Conservation (phyloP, 2,888 invertebrate genomes). For the Orchestes rusci region DNA sequence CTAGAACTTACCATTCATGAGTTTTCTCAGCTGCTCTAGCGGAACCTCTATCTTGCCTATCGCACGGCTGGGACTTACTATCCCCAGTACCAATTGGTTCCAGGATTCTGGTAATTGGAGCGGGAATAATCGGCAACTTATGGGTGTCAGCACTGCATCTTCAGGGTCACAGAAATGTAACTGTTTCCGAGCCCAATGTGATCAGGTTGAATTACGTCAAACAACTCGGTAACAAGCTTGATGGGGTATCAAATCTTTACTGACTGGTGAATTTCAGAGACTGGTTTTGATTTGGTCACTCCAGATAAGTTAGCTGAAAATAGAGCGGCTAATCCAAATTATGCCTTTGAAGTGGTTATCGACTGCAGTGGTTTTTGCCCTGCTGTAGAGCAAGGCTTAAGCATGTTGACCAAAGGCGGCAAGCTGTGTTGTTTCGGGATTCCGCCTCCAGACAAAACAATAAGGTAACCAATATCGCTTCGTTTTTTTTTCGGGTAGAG, state of each 20-base stretch:
- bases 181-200: constrained; percentile 58
- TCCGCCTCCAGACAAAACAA: constrained; percentile 48
- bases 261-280: constrained; percentile 47
- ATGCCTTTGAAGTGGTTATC: constrained; percentile 56
- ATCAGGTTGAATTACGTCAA: constrained; percentile 47
- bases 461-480: too few species aligned
- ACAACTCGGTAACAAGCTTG: constrained; percentile 43
- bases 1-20: not conserved
- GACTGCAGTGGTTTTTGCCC: constrained; percentile 67
- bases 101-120: constrained; percentile 58
- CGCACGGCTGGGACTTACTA: constrained; percentile 61
- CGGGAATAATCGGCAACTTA: constrained; percentile 67
- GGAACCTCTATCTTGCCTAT: constrained; percentile 64
- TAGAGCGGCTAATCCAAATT: constrained; percentile 39
- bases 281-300: constrained; percentile 51
- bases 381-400: constrained; percentile 58
- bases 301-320: constrained; percentile 50
- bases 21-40: constrained; percentile 53
- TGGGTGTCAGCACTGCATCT: constrained; percentile 61
- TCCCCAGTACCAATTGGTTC: constrained; percentile 54
- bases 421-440: constrained; percentile 65
- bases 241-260: too few species aligned
- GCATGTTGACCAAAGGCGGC: constrained; percentile 53
- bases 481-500: too few species aligned
- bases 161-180: constrained; percentile 62